phyloP scores from a whole-genome alignment of 2,113 vertebrate genomes.

The Trochalopteron elliotii region DNA sequence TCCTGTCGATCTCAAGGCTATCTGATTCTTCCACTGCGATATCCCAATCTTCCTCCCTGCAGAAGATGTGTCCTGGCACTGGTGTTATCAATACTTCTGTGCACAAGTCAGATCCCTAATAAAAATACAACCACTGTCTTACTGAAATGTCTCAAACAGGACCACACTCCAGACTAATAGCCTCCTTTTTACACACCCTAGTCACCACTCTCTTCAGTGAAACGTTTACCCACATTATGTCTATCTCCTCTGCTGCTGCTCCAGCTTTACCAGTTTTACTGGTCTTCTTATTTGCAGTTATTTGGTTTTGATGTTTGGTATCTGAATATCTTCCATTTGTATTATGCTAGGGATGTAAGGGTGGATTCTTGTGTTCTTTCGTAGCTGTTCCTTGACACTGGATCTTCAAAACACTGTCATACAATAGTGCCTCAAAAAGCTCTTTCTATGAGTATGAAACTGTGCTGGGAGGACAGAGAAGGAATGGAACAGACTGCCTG shows the following conservation, averaged over 20 bases:
- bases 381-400: background rate
- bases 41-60: background rate
- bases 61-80: background rate
- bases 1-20: slow-evolving; percentile 34
- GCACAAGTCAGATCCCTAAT: background rate
- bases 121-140: background rate
- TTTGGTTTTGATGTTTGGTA: background rate
- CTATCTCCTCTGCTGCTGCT: background rate
- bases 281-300: background rate
- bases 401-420: background rate
- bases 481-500: background rate
- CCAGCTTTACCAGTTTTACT: slow-evolving; percentile 2
- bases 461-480: background rate
- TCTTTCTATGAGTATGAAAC: background rate
- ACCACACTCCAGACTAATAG: background rate
- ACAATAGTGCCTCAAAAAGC: background rate
- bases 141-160: background rate
- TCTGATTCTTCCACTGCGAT: background rate
- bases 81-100: background rate
- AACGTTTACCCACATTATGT: background rate
- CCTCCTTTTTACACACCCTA: background rate
- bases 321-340: background rate
- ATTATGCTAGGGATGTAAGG: background rate
- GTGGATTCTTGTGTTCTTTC: background rate
- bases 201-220: background rate